phyloP scores from a whole-genome alignment of 1,140 invertebrate genomes.

The Chymomyza costata region DNA sequence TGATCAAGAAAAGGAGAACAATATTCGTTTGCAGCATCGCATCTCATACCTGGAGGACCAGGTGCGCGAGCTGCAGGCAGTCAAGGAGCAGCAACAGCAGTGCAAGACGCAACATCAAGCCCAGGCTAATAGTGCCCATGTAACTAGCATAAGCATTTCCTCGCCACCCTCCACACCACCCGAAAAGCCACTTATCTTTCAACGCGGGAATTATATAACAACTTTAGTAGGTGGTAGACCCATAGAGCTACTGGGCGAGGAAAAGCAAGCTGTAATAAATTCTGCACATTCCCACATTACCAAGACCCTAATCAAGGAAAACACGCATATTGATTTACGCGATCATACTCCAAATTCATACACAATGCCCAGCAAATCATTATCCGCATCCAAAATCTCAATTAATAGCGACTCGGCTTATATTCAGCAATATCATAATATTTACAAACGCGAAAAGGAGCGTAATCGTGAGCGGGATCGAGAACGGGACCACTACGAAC shows the following conservation, averaged over 20 bases:
- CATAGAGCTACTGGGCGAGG: slow-evolving; percentile 59
- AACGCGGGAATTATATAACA: slow-evolving; percentile 74
- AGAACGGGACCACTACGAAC: slow-evolving; percentile 55
- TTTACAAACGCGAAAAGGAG: slow-evolving; percentile 52
- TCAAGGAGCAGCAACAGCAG: slow-evolving; percentile 47
- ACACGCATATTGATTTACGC: slow-evolving; percentile 56
- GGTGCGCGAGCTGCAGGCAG: slow-evolving; percentile 81
- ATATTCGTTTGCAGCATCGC: slow-evolving; percentile 88
- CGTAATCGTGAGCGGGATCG: slow-evolving; percentile 24
- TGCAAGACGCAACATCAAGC: slow-evolving; percentile 20
- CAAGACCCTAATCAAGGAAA: slow-evolving; percentile 72
- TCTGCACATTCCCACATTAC: slow-evolving; percentile 46
- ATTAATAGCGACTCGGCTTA: slow-evolving; percentile 70
- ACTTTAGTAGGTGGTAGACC: slow-evolving; percentile 73
- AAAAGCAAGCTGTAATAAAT: slow-evolving; percentile 26
- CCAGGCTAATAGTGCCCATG: slow-evolving; percentile 44
- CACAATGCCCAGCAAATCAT: slow-evolving; percentile 62
- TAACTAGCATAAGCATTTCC: slow-evolving; percentile 74
- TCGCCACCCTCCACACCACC: slow-evolving; percentile 57
- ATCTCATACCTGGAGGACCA: slow-evolving; percentile 93
- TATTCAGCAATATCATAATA: slow-evolving; percentile 42
- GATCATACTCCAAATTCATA: slow-evolving; percentile 46
- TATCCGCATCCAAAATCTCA: slow-evolving; percentile 74
- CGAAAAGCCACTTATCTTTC: slow-evolving; percentile 67
- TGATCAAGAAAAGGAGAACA: slow-evolving; percentile 81